Percentiles rank a stretch among this genome's conserved stretches.
phyloP scores from a whole-genome alignment of 2,888 invertebrate genomes.

The Gortyna flavago region DNA sequence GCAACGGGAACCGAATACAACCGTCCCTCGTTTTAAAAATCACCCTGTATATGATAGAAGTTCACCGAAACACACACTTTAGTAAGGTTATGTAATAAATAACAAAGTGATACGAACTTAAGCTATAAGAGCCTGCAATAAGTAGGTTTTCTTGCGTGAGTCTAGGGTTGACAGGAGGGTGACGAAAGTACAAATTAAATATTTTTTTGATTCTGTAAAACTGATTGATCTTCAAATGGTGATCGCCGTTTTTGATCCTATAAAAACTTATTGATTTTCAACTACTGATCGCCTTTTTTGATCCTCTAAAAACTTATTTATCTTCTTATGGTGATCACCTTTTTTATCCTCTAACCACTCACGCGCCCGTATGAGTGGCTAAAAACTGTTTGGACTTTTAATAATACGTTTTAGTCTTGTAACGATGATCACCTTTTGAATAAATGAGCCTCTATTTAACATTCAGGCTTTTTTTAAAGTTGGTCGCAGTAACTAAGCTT shows the following conservation, averaged over 20 bases:
- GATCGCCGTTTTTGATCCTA: too few relatives aligned
- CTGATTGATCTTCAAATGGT: not conserved
- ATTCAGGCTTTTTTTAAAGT: not conserved
- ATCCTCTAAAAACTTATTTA: too few relatives aligned
- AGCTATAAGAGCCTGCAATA: constrained; percentile 50
- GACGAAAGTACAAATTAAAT: not conserved
- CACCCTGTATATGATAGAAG: constrained; percentile 23
- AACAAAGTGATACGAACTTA: constrained; percentile 54
- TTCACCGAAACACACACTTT: constrained; percentile 55
- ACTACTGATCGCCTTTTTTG: too few relatives aligned
- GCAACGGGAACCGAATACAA: not conserved
- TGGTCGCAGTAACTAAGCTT: not conserved
- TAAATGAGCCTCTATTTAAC: not conserved
- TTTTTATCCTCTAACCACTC: too few relatives aligned
- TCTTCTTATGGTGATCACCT: too few relatives aligned
- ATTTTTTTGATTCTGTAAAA: not conserved
- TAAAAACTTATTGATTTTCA: too few relatives aligned
- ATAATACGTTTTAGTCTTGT: too few relatives aligned
- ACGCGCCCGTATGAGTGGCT: too few relatives aligned
- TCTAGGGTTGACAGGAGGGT: constrained; percentile 31
- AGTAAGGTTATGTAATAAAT: constrained; percentile 53
- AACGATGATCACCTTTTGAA: not conserved
- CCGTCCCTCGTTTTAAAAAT: constrained; percentile 3
- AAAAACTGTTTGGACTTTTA: too few relatives aligned
- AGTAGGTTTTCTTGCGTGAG: constrained; percentile 56